Percentiles rank a stretch among this genome's conserved stretches.
phyloP scores from a whole-genome alignment of 2,797 vertebrate species.

The Scolopax bukidnonensis region DNA sequence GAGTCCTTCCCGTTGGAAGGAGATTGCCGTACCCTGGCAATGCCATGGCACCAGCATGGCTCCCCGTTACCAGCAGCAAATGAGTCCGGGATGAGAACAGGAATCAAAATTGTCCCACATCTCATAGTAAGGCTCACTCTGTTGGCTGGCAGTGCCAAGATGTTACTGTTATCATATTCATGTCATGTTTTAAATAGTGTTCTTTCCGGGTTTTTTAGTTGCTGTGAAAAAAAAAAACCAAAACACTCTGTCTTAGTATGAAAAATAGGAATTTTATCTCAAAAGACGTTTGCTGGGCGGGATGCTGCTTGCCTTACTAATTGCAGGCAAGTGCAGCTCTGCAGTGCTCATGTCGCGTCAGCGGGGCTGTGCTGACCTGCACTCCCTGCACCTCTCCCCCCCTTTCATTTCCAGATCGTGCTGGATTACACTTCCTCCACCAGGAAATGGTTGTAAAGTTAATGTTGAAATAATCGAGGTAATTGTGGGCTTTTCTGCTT shows the following conservation, averaged over 20 bases:
- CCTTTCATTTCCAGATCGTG: neutral
- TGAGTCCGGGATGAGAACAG: neutral
- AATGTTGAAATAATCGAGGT: neutral
- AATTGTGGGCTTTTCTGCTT: neutral
- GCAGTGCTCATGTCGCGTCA: neutral
- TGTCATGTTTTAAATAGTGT: neutral
- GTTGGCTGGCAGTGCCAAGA: neutral
- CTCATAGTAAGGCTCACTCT: accelerated
- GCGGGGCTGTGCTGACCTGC: neutral
- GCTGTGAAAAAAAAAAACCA: neutral
- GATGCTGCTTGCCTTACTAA: neutral
- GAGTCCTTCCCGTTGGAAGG: neutral
- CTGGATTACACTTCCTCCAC: neutral
- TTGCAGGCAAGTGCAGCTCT: neutral
- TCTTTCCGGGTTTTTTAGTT: neutral
- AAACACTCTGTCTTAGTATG: neutral
- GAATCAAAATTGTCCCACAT: neutral
- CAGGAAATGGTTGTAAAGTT: neutral
- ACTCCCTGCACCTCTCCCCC: neutral
- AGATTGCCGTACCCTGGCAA: neutral
- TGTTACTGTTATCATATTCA: accelerated
- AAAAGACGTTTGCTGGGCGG: neutral
- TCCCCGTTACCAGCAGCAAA: neutral
- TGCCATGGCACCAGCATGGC: accelerated
- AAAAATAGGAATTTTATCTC: neutral